Conservation (phyloP, 2,113 vertebrate species). For the Romanogobio albipinnatus region DNA sequence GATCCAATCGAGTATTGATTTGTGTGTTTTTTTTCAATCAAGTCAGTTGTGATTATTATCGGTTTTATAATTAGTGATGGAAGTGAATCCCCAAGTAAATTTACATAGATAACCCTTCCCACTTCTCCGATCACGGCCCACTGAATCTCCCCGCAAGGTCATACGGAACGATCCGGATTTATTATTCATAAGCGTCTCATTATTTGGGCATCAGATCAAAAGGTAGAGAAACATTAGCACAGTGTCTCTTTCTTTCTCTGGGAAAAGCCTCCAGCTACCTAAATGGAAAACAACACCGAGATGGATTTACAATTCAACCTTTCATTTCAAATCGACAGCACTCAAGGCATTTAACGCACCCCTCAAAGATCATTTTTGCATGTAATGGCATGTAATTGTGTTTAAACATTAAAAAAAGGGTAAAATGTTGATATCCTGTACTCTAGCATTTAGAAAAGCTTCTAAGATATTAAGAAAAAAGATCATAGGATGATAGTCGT, state of each 20-base stretch:
- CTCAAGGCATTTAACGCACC: background rate
- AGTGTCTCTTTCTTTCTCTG: conserved; percentile 33
- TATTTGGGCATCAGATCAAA: conserved; percentile 61
- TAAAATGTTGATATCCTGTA: background rate
- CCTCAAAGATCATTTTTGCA: conserved; percentile 6
- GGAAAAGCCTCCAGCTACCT: conserved; percentile 36
- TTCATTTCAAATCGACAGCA: conserved; percentile 15
- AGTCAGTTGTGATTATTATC: conserved; percentile 38
- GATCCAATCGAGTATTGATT: conserved; percentile 61
- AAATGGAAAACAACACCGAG: background rate
- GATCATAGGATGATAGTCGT: background rate
- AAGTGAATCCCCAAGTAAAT: background rate
- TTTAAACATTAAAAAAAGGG: background rate
- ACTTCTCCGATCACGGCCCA: conserved; percentile 19
- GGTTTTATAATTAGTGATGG: conserved; percentile 47
- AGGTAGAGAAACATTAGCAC: conserved; percentile 56
- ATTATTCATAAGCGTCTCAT: conserved; percentile 61
- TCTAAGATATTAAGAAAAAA: background rate
- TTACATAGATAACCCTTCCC: conserved; percentile 2
- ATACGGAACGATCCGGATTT: conserved; percentile 55
- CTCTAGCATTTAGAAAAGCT: background rate
- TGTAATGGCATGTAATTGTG: conserved; percentile 15
- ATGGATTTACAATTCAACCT: conserved; percentile 7
- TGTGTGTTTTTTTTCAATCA: conserved; percentile 36
- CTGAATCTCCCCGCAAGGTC: conserved; percentile 45